phyloP scores from a whole-genome alignment of 2,888 invertebrate genomes.

The Polia nebulosa region DNA sequence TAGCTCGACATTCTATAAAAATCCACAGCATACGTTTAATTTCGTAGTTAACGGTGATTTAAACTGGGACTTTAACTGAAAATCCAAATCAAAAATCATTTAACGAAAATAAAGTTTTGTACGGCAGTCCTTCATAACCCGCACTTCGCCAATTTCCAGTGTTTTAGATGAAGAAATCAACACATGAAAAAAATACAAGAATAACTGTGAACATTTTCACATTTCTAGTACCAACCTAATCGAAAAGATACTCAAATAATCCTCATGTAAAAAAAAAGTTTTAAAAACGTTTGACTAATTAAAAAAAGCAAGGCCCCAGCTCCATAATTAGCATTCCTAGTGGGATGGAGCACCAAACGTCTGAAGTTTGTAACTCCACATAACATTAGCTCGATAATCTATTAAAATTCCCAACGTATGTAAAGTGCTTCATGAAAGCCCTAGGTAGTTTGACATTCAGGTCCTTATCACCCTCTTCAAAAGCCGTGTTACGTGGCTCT shows the following conservation, averaged over 20 bases:
- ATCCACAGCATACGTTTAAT: too few relatives aligned
- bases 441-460: constrained; percentile 16
- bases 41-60: too few relatives aligned
- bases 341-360: background rate
- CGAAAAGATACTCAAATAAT: background rate
- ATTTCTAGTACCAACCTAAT: background rate
- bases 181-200: too few relatives aligned
- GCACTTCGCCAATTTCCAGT: too few relatives aligned
- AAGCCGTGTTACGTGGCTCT: constrained; percentile 6
- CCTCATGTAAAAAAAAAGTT: background rate
- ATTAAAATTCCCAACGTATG: constrained; percentile 28
- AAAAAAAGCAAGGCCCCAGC: background rate
- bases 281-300: background rate
- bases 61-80: too few relatives aligned
- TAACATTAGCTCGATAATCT: constrained; percentile 43
- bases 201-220: background rate
- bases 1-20: too few relatives aligned
- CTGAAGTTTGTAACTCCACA: constrained; percentile 35
- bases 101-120: too few relatives aligned
- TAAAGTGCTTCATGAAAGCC: constrained; percentile 28
- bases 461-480: constrained; percentile 15
- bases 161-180: too few relatives aligned
- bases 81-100: too few relatives aligned
- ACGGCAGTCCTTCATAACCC: too few relatives aligned
- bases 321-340: constrained; percentile 29